These are phyloP conservation scores for Stichopus horrens DNA, from an alignment of 53 echinoderm and acorn worm genomes.

Conservation along the genomic window DNA sequence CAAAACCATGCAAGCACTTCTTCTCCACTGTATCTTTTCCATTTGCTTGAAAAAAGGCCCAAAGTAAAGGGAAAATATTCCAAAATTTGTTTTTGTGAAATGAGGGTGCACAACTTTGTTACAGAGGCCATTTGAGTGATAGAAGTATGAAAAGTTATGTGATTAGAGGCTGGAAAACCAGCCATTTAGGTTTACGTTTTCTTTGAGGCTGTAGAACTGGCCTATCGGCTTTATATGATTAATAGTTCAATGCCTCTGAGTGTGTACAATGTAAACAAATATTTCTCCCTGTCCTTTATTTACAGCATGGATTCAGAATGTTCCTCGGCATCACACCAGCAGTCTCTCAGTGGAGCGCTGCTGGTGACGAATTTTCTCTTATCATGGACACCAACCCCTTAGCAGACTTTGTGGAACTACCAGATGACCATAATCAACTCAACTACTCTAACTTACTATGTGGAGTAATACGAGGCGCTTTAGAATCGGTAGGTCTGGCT, in stretches of 20 bases:
- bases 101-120: too few relatives aligned
- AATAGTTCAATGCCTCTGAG: not conserved
- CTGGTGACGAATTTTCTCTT: slow-evolving; percentile 94
- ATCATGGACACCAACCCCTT: slow-evolving; percentile 87
- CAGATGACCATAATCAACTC: slow-evolving; percentile 91
- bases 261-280: not conserved
- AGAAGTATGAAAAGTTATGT: not conserved
- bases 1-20: too few relatives aligned
- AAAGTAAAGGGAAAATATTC: too few relatives aligned
- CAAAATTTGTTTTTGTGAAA: too few relatives aligned
- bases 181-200: not conserved
- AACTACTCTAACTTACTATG: slow-evolving; percentile 97
- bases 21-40: too few relatives aligned
- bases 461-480: slow-evolving; percentile 93
- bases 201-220: not conserved
- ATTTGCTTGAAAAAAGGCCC: too few relatives aligned
- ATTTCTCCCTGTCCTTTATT: slow-evolving; percentile 15
- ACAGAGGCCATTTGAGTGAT: too few relatives aligned
- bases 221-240: not conserved
- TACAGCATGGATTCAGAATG: slow-evolving; percentile 95
- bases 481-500: slow-evolving; percentile 82
- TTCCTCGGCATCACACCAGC: slow-evolving; percentile 91
- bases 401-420: slow-evolving; percentile 97
- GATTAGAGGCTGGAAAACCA: not conserved
- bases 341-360: slow-evolving; percentile 90